Base-by-base conservation (phyloP, 2,797 vertebrate genomes). In the Decapterus maruadsi region DNA sequence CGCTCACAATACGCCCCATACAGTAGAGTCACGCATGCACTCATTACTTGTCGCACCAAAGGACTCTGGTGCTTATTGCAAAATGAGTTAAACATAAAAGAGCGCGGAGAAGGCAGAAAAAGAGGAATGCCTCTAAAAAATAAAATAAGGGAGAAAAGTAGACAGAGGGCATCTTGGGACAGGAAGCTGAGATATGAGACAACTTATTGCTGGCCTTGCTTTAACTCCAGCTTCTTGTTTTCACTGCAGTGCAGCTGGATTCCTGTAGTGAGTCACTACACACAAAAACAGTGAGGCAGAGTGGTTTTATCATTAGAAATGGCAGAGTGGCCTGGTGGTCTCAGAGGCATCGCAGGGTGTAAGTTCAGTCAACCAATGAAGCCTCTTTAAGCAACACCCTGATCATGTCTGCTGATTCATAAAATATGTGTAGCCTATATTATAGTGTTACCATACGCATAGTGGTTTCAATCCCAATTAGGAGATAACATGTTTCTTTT, bases 141-240 rank as follows among this genome's bases (percentile, higher is more conserved):
- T 74, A 84, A 81, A 83, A 82, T 40, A 60, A 71, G 58, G 20
- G 29, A 62, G 66, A 36, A 56, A 72, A 63, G 62, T 62, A 81
- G 77, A 69, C 68, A 72, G 50, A 76, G 68, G 66, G 71, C 77
- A 86, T 86, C 77, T 84, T 72, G 81, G 85, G 86, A 84, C 54
- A 82, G 43, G 62, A 73, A 79, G 65, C 72, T 72, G 75, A 81
- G 71, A 82, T 82, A 84, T 78, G 73, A 87, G 72, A 82, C 51
- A 68, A 71, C 59, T 84, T 77, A 79, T 83, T 82, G 79, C 80
- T 75, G 72, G 75, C 63, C 74, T 81, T 76, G 83, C 55, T 80
- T 60, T 75, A 81, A 66, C 82, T 83, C 63, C 46, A 26, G 67
- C 64, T 61, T 67, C 46, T 79, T 79, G 60, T 68, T 84, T 75